Percentiles rank a stretch among this genome's conserved stretches.
phyloP scores from a whole-genome alignment of 1,140 invertebrate genomes.

The Argopecten irradians region DNA sequence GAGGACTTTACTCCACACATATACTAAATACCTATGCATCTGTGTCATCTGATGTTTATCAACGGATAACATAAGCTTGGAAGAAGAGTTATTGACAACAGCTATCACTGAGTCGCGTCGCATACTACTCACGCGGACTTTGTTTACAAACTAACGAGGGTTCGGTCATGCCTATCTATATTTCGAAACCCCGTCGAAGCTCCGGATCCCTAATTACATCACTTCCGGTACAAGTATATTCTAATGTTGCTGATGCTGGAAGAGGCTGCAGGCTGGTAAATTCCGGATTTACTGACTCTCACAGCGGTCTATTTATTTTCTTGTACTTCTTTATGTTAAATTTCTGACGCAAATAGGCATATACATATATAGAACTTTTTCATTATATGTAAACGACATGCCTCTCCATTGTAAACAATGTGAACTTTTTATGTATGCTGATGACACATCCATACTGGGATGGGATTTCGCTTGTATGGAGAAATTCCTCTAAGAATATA shows the following conservation, averaged over 20 bases:
- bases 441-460: too few relatives aligned
- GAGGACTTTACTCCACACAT: slow-evolving; percentile 8
- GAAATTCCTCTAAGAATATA: too few relatives aligned
- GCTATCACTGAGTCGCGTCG: background rate
- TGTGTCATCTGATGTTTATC: slow-evolving; percentile 16
- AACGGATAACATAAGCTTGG: background rate
- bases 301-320: too few relatives aligned
- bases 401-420: too few relatives aligned
- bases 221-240: background rate
- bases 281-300: too few relatives aligned
- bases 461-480: too few relatives aligned
- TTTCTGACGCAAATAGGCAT: too few relatives aligned
- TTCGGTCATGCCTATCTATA: background rate
- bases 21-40: slow-evolving; percentile 16
- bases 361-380: too few relatives aligned
- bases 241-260: slow-evolving; percentile 15
- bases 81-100: background rate
- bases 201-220: background rate
- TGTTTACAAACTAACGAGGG: background rate
- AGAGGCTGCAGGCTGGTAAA: background rate
- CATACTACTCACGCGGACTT: background rate
- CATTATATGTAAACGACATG: too few relatives aligned
- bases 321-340: too few relatives aligned
- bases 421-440: too few relatives aligned
- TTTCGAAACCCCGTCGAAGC: background rate